These are phyloP conservation scores for Fistularia commersonii DNA, from an alignment of 2,797 vertebrate species.

Conservation along the genomic window DNA sequence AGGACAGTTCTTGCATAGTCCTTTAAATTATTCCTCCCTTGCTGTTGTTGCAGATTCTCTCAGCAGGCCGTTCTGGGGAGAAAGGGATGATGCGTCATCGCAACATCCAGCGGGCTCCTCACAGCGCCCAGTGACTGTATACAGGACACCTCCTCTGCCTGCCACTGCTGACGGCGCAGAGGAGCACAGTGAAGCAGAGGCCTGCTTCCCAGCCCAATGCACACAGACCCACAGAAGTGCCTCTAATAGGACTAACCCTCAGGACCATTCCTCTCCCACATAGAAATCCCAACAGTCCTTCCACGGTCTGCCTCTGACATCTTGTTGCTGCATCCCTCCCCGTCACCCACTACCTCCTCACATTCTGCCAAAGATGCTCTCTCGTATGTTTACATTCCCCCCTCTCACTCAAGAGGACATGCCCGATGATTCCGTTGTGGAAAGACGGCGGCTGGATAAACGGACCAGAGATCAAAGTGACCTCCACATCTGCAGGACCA, in stretches of 20 bases:
- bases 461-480: no score
- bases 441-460: slow-evolving; percentile 29
- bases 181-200: slow-evolving; percentile 39
- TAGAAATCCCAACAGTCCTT: slow-evolving; percentile 56
- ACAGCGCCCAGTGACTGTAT: slow-evolving; percentile 66
- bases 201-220: slow-evolving; percentile 36
- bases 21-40: neutral
- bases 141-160: slow-evolving; percentile 55
- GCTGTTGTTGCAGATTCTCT: slow-evolving; percentile 72
- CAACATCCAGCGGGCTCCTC: slow-evolving; percentile 53
- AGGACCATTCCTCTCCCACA: slow-evolving; percentile 76
- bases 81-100: slow-evolving; percentile 63
- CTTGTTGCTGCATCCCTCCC: slow-evolving; percentile 49
- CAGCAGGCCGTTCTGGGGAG: slow-evolving; percentile 78
- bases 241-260: slow-evolving; percentile 83
- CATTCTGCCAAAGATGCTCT: slow-evolving; percentile 83
- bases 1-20: no score
- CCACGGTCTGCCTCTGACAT: slow-evolving; percentile 37
- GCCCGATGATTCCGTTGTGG: slow-evolving; percentile 23
- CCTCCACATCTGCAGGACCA: slow-evolving; percentile 8
- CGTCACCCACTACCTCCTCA: slow-evolving; percentile 87
- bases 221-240: slow-evolving; percentile 70
- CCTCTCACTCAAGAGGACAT: slow-evolving; percentile 46
- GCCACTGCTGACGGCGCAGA: slow-evolving; percentile 32
- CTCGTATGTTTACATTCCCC: slow-evolving; percentile 73